Conservation (phyloP, 1,140 invertebrate genomes). For the Panonychus citri region DNA sequence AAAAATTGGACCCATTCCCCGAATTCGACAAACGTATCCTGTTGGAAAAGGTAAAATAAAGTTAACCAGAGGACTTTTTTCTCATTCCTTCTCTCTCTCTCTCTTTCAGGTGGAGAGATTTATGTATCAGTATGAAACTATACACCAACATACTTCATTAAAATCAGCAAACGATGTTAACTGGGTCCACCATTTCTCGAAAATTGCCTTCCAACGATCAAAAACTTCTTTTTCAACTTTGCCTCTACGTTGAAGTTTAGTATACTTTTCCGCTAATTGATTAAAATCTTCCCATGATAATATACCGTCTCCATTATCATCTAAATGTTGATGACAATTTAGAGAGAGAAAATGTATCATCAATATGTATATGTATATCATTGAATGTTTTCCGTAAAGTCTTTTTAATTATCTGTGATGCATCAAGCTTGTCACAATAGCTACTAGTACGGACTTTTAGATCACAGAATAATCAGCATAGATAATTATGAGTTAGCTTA, state of each 20-base stretch:
- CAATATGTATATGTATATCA: too few species aligned
- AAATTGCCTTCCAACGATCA: conserved; percentile 18
- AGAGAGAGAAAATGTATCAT: too few species aligned
- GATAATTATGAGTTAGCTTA: too few species aligned
- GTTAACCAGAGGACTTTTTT: not conserved
- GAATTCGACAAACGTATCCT: conserved; percentile 19
- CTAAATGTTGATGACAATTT: conserved; percentile 5
- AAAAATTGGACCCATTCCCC: conserved; percentile 21
- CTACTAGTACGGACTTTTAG: too few species aligned
- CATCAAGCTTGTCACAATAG: too few species aligned
- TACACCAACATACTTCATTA: conserved; percentile 17
- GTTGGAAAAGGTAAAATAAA: not conserved
- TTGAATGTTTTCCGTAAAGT: too few species aligned
- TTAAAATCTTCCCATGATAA: conserved; percentile 19
- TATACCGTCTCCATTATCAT: conserved; percentile 17
- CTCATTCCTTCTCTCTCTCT: not conserved
- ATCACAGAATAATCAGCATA: too few species aligned
- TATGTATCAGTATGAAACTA: too few species aligned
- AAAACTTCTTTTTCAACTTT: conserved; percentile 19
- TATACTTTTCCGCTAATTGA: conserved; percentile 19
- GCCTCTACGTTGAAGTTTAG: conserved; percentile 18
- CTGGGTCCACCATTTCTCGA: conserved; percentile 20
- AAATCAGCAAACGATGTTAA: conserved; percentile 17
- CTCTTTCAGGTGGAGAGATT: too few species aligned
- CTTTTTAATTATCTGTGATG: too few species aligned